Evolutionary conservation across 2,797 vertebrate species (phyloP), one percentile per base, ranked within the genome.

Genomic region (Tangara arthus): DNA sequence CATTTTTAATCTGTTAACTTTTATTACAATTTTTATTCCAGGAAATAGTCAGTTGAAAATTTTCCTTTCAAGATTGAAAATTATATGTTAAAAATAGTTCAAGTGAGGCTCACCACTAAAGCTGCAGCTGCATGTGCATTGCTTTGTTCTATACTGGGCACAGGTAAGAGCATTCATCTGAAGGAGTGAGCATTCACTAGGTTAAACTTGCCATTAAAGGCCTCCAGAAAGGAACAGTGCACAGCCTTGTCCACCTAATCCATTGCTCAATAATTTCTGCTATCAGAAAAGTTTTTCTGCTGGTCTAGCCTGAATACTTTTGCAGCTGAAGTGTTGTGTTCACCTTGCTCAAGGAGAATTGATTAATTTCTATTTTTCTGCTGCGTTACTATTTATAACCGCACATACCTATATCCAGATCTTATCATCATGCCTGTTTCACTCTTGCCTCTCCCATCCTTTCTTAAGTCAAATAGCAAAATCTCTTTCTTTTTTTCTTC

Each of bases 351-450:
- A 65, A 68, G 77, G 21, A 61, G 28, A 88, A 83, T 2, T n/a
- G 26, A 78, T 55, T 66, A 5, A 66, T 42, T 88, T 66, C 27
- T 75, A 3, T 30, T 66, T 81, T 50, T 83, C 42, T 77, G 37
- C 56, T 78, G 34, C 20, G 30, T 52, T 52, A 44, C 60, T 73
- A 23, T 37, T 70, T 81, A 3, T 82, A 71, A 22, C 60, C 56
- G 26, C 47, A 46, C 27, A 57, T 16, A 64, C 15, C 7, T 39
- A 27, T 21, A 81, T 6, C 20, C 56, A 80, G 44, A 77, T 24
- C 32, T 50, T 41, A 17, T 10, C 44, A 59, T 11, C 61, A 26
- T 0, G 0, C 22, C 49, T 39, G 28, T 41, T 60, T 34, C 34
- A 21, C 28, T 64, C 52, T n/a, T 68, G 12, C 46, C 8, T 57